Percentiles rank a stretch among this genome's conserved stretches.
phyloP scores from a whole-genome alignment of 2,888 invertebrate species.

The Athrips mouffetella region DNA sequence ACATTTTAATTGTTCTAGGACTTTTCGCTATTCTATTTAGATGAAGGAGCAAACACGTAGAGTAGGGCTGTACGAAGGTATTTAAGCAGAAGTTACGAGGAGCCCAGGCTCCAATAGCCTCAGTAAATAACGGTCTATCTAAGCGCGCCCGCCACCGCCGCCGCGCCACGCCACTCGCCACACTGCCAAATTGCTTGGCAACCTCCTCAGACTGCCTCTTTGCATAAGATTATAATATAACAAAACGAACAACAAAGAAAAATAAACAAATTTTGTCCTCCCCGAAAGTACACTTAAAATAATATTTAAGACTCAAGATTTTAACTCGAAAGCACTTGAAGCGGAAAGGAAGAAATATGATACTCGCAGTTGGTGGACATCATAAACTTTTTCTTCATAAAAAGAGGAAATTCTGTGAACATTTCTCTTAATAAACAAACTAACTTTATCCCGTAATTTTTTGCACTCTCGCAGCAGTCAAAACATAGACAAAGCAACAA shows the following conservation, averaged over 20 bases:
- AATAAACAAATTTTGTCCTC: slow-evolving; percentile 44
- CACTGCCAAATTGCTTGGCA: slow-evolving; percentile 76
- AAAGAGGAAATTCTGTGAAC: too few relatives aligned
- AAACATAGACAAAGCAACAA: too few relatives aligned
- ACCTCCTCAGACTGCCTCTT: slow-evolving; percentile 68
- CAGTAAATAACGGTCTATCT: slow-evolving; percentile 70
- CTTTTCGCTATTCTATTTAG: not conserved
- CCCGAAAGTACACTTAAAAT: slow-evolving; percentile 13
- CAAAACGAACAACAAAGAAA: slow-evolving; percentile 56
- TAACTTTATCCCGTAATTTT: too few relatives aligned
- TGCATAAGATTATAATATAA: slow-evolving; percentile 74
- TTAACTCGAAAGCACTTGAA: slow-evolving; percentile 8
- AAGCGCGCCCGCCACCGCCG: slow-evolving; percentile 48
- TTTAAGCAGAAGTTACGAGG: slow-evolving; percentile 69
- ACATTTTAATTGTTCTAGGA: too few relatives aligned
- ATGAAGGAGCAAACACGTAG: not conserved
- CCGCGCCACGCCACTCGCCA: not conserved
- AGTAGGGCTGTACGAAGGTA: slow-evolving; percentile 54
- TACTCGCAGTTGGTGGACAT: not conserved
- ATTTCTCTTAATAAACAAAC: too few relatives aligned
- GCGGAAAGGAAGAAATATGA: not conserved
- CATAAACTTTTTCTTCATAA: not conserved
- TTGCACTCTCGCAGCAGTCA: too few relatives aligned
- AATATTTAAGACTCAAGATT: slow-evolving; percentile 8
- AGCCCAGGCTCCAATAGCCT: slow-evolving; percentile 53